Evolutionary conservation across 2,888 invertebrate genomes (phyloP).

Genomic region (Drosophila dives): DNA sequence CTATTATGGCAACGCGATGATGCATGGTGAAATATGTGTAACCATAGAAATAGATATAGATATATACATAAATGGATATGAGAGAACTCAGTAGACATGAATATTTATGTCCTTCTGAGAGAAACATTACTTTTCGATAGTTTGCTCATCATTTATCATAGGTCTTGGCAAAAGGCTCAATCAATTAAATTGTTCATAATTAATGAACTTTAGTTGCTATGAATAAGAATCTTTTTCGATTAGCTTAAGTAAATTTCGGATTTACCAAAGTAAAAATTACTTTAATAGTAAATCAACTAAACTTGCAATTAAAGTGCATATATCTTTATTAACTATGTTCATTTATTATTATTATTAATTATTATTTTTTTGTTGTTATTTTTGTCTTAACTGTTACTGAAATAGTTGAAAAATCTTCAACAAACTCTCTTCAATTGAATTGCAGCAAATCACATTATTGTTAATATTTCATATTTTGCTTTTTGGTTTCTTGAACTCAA

Average conservation of each 20-base stretch:
- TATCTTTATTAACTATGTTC: too few relatives aligned
- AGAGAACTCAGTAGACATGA: neutral
- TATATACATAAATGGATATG: neutral
- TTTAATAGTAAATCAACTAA: too few relatives aligned
- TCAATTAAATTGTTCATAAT: neutral
- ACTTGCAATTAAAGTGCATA: too few relatives aligned
- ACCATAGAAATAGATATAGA: neutral
- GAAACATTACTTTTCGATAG: neutral
- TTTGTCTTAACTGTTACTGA: neutral
- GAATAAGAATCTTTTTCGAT: neutral
- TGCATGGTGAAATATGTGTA: constrained; percentile 43
- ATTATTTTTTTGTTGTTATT: neutral
- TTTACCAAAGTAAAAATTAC: neutral
- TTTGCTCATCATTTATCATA: constrained; percentile 8
- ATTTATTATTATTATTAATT: too few relatives aligned
- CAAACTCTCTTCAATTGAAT: neutral
- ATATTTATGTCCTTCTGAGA: neutral
- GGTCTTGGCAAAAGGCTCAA: neutral
- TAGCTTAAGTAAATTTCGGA: neutral
- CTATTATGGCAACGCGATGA: constrained; percentile 46
- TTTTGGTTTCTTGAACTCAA: neutral
- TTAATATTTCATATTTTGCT: neutral
- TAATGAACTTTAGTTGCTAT: neutral
- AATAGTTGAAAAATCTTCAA: neutral
- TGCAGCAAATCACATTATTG: neutral